Conservation (phyloP, 2,797 vertebrate genomes). For the Hapalemur alaotrensis region DNA sequence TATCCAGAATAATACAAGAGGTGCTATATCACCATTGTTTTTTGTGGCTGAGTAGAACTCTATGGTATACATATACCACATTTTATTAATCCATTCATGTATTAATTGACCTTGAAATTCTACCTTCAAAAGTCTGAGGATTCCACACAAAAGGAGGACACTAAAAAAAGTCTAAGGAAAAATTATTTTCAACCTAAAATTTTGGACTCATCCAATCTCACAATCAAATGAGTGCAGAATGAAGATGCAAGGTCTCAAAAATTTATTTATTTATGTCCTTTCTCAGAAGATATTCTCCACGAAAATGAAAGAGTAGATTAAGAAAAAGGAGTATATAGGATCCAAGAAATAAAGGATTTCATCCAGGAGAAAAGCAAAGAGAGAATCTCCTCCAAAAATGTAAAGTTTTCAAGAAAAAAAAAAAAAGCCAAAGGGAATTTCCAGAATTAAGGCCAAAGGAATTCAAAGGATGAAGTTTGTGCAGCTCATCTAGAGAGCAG, state of each 20-base stretch:
- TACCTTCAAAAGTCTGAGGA: neutral
- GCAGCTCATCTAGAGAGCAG: neutral
- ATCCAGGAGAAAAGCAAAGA: neutral
- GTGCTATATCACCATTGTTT: too few relatives aligned
- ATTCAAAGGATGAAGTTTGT: neutral
- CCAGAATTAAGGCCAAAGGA: neutral
- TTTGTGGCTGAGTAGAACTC: too few relatives aligned
- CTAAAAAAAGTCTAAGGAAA: neutral
- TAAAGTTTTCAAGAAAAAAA: neutral
- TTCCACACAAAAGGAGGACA: too few relatives aligned
- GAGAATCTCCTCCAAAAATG: neutral
- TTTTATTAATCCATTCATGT: too few relatives aligned
- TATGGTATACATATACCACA: too few relatives aligned
- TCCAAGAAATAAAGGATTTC: neutral
- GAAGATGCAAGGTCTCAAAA: neutral
- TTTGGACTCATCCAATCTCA: neutral
- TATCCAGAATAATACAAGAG: too few relatives aligned
- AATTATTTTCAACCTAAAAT: neutral
- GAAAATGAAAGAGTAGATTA: neutral
- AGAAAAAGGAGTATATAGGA: neutral
- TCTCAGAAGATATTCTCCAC: neutral
- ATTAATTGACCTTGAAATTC: neutral
- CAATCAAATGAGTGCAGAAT: neutral
- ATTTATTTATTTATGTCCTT: neutral
- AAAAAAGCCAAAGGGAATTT: neutral